These are phyloP conservation scores for Tenthredo distinguenda DNA, from an alignment of 2,888 invertebrate species.

Conservation along the genomic window DNA sequence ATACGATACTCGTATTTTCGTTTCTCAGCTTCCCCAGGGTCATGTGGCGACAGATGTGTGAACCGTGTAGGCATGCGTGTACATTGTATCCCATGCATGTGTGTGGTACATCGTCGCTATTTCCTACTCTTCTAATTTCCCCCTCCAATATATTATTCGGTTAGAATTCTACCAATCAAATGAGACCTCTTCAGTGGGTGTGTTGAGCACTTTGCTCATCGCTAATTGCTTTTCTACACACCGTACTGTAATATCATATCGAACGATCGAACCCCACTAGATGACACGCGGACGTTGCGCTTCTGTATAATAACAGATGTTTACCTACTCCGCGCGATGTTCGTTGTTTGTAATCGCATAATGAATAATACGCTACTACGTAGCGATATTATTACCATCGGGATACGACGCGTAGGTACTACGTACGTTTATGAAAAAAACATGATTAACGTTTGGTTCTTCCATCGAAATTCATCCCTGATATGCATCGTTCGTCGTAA, in stretches of 20 bases:
- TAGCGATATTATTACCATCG: too few relatives aligned
- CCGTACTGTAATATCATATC: neutral
- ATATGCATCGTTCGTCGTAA: too few relatives aligned
- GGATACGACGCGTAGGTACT: neutral
- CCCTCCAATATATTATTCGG: neutral
- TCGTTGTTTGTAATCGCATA: neutral
- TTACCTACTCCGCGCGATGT: neutral
- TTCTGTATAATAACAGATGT: neutral
- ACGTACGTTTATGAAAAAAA: too few relatives aligned
- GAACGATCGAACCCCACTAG: neutral
- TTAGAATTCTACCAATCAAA: neutral
- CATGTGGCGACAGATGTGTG: neutral
- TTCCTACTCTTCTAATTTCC: neutral
- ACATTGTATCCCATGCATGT: neutral
- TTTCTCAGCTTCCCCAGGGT: conserved; percentile 12
- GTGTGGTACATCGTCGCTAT: neutral
- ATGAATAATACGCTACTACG: neutral
- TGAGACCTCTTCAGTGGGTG: neutral
- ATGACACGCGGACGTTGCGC: neutral
- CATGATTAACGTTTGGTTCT: too few relatives aligned
- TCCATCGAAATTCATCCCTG: too few relatives aligned
- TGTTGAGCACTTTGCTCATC: neutral
- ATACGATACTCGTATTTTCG: conserved; percentile 19
- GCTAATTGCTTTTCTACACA: neutral
- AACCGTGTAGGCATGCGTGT: neutral